These are phyloP conservation scores for Empidonax traillii DNA, from an alignment of 2,113 vertebrate species.

Conservation along the genomic window DNA sequence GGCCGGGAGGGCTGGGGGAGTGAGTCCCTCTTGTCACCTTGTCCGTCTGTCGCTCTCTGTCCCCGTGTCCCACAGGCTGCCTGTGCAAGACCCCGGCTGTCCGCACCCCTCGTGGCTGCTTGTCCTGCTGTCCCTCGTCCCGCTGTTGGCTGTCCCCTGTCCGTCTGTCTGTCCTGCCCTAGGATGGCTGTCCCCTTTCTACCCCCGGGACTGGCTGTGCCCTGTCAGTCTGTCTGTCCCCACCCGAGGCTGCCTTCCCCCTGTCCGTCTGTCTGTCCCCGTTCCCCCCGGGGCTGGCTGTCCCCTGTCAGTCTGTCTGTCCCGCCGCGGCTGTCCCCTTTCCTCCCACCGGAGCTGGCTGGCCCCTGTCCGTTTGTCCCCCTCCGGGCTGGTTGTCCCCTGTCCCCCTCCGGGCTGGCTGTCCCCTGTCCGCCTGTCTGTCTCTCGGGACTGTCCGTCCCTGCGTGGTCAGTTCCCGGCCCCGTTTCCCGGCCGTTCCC, in stretches of 20 bases:
- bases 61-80: neutral
- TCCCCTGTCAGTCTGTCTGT: neutral
- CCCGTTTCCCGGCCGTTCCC: neutral
- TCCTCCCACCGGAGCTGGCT: neutral
- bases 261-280: neutral
- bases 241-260: neutral
- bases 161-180: neutral
- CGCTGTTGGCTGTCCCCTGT: neutral
- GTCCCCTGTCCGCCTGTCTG: neutral
- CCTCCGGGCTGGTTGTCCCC: neutral
- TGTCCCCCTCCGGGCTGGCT: neutral
- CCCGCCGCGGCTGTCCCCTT: neutral
- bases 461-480: neutral
- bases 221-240: neutral
- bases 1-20: neutral
- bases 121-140: neutral
- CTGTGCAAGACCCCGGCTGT: neutral
- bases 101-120: neutral
- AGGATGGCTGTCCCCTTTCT: neutral
- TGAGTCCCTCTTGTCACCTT: neutral
- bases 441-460: neutral
- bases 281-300: neutral
- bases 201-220: neutral
- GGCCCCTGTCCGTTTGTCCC: too few species aligned
- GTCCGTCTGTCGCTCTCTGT: neutral